phyloP scores from a whole-genome alignment of 2,797 vertebrate genomes.

The Neopelma chrysocephalum region DNA sequence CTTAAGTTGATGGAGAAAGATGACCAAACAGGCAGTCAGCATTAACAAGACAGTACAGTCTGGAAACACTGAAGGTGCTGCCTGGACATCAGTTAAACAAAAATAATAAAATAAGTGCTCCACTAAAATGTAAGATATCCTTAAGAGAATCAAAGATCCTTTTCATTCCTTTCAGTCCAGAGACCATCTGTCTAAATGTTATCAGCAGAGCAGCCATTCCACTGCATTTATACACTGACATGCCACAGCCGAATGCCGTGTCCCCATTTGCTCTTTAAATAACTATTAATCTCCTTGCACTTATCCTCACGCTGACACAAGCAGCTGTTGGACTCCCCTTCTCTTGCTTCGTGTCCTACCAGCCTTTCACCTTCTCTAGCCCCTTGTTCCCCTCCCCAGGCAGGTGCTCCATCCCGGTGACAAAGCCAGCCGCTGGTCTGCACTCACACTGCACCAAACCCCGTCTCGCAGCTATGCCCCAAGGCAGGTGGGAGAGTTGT shows the following conservation, averaged over 20 bases:
- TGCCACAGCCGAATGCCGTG: conserved; percentile 84
- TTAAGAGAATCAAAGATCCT: conserved; percentile 55
- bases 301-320: conserved; percentile 83
- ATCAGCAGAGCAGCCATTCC: conserved; percentile 74
- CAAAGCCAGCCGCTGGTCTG: not conserved
- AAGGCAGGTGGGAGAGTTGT: conserved; percentile 1
- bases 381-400: conserved; percentile 51
- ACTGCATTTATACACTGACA: conserved; percentile 82
- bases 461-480: conserved; percentile 20
- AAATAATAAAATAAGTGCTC: not conserved
- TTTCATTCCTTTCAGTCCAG: conserved; percentile 77
- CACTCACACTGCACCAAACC: conserved; percentile 32
- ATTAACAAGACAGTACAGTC: not conserved
- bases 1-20: not conserved
- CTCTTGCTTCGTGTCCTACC: not conserved
- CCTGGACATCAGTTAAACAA: not conserved
- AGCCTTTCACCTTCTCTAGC: conserved; percentile 36
- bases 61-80: not conserved
- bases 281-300: conserved; percentile 88
- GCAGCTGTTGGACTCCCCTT: conserved; percentile 80
- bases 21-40: rapidly evolving
- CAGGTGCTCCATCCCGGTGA: conserved; percentile 76
- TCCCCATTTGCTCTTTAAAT: conserved; percentile 85
- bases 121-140: conserved; percentile 34
- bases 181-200: conserved; percentile 75